These are phyloP conservation scores for Palythoa grandis DNA, from an alignment of 92 coral and sea anemone species.

Conservation along the genomic window DNA sequence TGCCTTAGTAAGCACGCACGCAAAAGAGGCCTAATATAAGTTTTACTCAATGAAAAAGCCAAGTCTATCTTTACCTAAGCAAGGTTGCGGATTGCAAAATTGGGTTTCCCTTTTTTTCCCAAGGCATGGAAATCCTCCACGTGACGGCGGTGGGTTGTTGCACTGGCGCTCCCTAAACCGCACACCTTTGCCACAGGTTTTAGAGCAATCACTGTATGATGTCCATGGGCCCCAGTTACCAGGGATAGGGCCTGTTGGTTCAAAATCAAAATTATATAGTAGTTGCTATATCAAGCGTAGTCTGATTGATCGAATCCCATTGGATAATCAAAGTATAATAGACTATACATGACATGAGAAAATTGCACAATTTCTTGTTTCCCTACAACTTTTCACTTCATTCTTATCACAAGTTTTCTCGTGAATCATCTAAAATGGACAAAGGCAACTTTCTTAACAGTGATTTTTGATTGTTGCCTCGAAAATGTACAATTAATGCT, in stretches of 20 bases:
- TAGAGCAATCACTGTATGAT: not conserved
- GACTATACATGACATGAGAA: not conserved
- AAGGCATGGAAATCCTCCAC: not conserved
- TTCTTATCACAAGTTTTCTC: too few species aligned
- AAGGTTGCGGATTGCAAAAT: not conserved
- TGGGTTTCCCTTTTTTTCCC: not conserved
- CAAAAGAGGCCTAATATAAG: not conserved
- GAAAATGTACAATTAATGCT: too few species aligned
- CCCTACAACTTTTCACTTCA: too few species aligned
- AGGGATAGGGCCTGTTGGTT: not conserved
- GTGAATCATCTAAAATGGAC: too few species aligned
- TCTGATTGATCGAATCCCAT: too few species aligned
- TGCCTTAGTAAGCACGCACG: not conserved
- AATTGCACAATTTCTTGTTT: too few species aligned
- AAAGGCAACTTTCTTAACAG: too few species aligned
- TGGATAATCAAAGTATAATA: not conserved
- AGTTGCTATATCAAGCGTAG: not conserved
- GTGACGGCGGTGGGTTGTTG: not conserved
- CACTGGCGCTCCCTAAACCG: not conserved
- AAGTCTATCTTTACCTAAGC: not conserved
- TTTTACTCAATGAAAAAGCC: not conserved
- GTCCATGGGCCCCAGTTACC: conserved; percentile 2
- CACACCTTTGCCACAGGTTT: not conserved
- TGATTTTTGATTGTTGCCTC: too few species aligned
- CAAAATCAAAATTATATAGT: not conserved